A percentile compares a stretch with the other conserved stretches of the same genome.
Conservation (phyloP, 1,140 invertebrate genomes). For the Colletes latitarsis region DNA sequence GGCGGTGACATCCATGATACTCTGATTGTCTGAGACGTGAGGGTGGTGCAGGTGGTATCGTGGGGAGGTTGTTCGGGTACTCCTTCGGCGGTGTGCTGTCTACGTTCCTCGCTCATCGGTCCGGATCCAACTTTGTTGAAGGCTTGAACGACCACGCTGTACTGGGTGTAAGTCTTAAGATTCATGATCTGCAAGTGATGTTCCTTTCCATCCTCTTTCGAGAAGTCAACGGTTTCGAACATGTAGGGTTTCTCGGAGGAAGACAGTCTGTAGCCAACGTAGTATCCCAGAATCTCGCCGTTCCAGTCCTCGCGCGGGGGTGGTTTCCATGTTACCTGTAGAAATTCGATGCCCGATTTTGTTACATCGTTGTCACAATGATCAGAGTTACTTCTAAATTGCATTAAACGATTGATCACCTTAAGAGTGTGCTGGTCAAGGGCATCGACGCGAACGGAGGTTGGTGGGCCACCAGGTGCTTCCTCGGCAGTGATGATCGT, state of each 20-base stretch:
- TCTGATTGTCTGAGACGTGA: constrained; percentile 95
- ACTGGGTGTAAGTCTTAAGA: constrained; percentile 95
- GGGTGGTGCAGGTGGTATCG: constrained; percentile 93
- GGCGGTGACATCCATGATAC: constrained; percentile 97
- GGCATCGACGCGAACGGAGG: constrained; percentile 92
- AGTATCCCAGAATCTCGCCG: constrained; percentile 94
- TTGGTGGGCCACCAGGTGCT: constrained; percentile 92
- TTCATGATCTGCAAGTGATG: constrained; percentile 92
- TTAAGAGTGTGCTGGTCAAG: constrained; percentile 95
- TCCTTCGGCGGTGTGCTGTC: constrained; percentile 95
- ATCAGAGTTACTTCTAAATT: not conserved
- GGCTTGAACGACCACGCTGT: constrained; percentile 96
- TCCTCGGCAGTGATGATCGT: constrained; percentile 97
- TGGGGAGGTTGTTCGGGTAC: constrained; percentile 96
- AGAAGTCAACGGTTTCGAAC: constrained; percentile 96
- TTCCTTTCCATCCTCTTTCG: constrained; percentile 94
- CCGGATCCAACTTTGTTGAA: constrained; percentile 97
- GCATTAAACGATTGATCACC: constrained; percentile 79
- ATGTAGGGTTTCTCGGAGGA: constrained; percentile 94
- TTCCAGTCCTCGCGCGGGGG: constrained; percentile 95
- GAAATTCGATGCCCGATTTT: not conserved
- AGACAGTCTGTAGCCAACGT: constrained; percentile 94
- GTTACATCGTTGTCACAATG: not conserved
- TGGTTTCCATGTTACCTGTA: constrained; percentile 92
- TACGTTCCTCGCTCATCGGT: constrained; percentile 93